Evolutionary conservation across 2,113 vertebrate species (phyloP), one percentile per base, ranked within the genome.

Genomic region (Calyptomena viridis): DNA sequence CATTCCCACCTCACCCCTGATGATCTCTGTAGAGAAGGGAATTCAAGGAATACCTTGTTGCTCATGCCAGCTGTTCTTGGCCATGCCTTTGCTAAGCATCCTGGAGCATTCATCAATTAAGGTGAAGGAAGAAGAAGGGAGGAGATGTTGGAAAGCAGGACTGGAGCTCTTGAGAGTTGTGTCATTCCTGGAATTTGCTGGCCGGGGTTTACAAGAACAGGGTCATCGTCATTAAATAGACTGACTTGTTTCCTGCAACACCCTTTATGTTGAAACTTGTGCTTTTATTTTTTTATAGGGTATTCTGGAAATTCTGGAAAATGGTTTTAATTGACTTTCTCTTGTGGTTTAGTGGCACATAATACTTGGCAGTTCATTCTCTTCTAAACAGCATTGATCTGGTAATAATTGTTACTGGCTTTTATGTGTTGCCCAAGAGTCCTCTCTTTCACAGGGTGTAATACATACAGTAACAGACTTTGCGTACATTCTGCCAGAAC

Each of bases 251-350:
- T 94, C 91, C 91, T 95, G 94, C 79, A 89, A 75, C 1, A 0
- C 64, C 52, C 64, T 90, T 90, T 68, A 6, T 85, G 35, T 46
- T 87, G 79, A 58, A 92, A 72, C 49, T 71, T 24, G n/a, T 52
- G 79, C 27, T 88, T 95, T 94, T 94, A 47, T 66, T 89, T 91
- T 82, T 87, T 75, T 42, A 66, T 87, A 46, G 75, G 58, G 56
- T 74, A 55, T 86, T 96, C 60, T 97, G 77, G 73, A 94, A 92
- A 78, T 81, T 92, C 73, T 95, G 68, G 79, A 87, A 95, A 95
- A 89, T 96, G 60, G 23, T 89, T 95, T 84, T 96, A 96, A 96
- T 93, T 96, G 83, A 59, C 83, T 89, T 80, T 96, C 77, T 82
- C 44, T 84, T 91, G 89, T 90, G 94, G 93, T 74, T 96, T 85